phyloP scores from a whole-genome alignment of 2,113 vertebrate genomes.

The Chloropsis cyanopogon region DNA sequence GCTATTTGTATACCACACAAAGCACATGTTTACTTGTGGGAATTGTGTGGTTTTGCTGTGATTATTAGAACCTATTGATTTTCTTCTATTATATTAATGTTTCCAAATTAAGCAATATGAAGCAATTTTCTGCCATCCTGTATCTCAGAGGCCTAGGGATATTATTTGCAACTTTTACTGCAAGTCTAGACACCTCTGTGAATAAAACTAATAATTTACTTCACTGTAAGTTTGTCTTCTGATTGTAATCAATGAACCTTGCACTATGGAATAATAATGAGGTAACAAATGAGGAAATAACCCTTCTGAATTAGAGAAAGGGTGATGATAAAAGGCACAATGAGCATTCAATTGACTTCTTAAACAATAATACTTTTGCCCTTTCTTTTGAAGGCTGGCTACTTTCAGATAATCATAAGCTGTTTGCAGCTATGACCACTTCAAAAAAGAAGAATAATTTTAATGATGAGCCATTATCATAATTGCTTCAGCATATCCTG shows the following conservation, averaged over 20 bases:
- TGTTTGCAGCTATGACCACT: conserved; percentile 36
- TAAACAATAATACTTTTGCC: conserved; percentile 32
- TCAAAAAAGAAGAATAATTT: conserved; percentile 32
- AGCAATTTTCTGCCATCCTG: conserved; percentile 48
- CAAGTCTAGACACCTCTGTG: conserved; percentile 14
- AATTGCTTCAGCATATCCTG: conserved; percentile 40
- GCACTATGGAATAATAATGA: conserved; percentile 22
- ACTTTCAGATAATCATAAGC: conserved; percentile 18
- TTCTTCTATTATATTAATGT: conserved; percentile 67
- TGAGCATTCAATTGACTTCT: conserved; percentile 14
- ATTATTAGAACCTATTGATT: conserved; percentile 73
- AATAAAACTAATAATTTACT: conserved; percentile 39
- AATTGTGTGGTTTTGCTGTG: conserved; percentile 63
- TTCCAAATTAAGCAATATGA: conserved; percentile 65
- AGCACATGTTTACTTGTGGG: conserved; percentile 61
- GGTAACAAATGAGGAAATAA: conserved; percentile 30
- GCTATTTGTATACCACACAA: conserved; percentile 58
- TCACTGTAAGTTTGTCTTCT: background rate
- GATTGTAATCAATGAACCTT: conserved; percentile 53
- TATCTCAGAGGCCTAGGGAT: conserved; percentile 34
- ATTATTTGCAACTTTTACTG: conserved; percentile 38
- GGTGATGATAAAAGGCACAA: background rate
- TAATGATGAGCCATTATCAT: conserved; percentile 42
- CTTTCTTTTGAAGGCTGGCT: conserved; percentile 1
- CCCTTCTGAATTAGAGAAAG: background rate